Evolutionary conservation across 2,888 invertebrate species (phyloP).

Genomic region (Drosophila leonis): DNA sequence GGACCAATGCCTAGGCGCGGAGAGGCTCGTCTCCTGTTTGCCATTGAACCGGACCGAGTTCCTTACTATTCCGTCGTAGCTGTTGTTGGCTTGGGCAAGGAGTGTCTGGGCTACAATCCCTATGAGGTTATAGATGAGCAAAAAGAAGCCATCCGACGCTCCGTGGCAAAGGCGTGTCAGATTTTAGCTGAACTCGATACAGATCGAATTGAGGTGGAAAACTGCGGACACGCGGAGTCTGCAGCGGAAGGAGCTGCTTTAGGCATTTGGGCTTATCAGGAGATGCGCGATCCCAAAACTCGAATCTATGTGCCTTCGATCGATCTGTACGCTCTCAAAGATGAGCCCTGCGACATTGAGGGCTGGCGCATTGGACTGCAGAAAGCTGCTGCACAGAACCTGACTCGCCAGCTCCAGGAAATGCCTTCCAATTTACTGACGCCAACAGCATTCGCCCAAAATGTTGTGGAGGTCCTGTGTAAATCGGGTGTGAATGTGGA

Average conservation of each 20-base stretch:
- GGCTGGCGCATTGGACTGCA: slow-evolving; percentile 91
- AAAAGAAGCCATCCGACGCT: slow-evolving; percentile 90
- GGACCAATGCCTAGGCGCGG: slow-evolving; percentile 86
- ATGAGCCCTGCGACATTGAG: slow-evolving; percentile 89
- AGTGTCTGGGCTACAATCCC: slow-evolving; percentile 89
- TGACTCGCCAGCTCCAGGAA: slow-evolving; percentile 91
- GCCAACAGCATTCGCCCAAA: slow-evolving; percentile 91
- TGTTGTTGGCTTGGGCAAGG: slow-evolving; percentile 91
- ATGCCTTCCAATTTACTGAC: slow-evolving; percentile 92
- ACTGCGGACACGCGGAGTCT: slow-evolving; percentile 91
- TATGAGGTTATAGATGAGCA: slow-evolving; percentile 91
- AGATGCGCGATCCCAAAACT: slow-evolving; percentile 72
- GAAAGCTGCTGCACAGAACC: slow-evolving; percentile 92
- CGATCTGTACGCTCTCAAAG: slow-evolving; percentile 87
- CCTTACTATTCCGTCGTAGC: slow-evolving; percentile 88
- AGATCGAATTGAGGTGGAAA: slow-evolving; percentile 89
- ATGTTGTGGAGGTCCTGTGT: slow-evolving; percentile 85
- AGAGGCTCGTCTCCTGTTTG: slow-evolving; percentile 88
- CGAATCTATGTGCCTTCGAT: slow-evolving; percentile 77
- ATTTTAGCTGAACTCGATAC: slow-evolving; percentile 87
- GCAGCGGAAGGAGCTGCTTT: slow-evolving; percentile 92
- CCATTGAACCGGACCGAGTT: slow-evolving; percentile 86
- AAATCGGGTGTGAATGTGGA: slow-evolving; percentile 83
- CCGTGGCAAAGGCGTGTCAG: slow-evolving; percentile 88
- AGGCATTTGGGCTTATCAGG: slow-evolving; percentile 90